Conservation (phyloP, 1,140 invertebrate species). For the Tetranychus cinnabarinus region DNA sequence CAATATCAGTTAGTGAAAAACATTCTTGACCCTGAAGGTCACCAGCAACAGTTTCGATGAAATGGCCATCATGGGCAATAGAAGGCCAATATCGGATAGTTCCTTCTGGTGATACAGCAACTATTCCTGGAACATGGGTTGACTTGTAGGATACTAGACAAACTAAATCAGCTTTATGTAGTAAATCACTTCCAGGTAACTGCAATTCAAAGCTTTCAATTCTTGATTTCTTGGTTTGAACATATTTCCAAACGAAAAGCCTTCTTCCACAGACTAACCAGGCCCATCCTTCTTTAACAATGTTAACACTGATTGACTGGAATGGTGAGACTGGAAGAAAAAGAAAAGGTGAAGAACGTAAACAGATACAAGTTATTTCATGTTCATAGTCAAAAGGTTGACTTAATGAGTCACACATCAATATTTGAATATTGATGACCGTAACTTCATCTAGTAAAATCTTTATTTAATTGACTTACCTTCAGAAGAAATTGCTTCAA, state of each 20-base stretch:
- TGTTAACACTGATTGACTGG: conserved; percentile 28
- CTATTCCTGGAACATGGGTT: conserved; percentile 37
- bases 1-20: conserved; percentile 34
- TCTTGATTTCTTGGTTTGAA: conserved; percentile 7
- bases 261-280: conserved; percentile 67
- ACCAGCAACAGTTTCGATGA: conserved; percentile 40
- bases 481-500: conserved; percentile 58
- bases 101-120: conserved; percentile 82
- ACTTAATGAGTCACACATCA: neutral
- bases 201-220: conserved; percentile 48
- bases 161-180: conserved; percentile 68
- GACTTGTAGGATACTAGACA: conserved; percentile 40
- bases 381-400: neutral
- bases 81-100: conserved; percentile 68
- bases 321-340: neutral
- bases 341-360: neutral
- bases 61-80: conserved; percentile 59
- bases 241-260: conserved; percentile 61
- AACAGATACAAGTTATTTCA: neutral
- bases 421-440: neutral
- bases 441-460: neutral
- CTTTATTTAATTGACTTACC: conserved; percentile 23
- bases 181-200: conserved; percentile 68
- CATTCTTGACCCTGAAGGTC: conserved; percentile 57
- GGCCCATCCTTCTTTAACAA: conserved; percentile 41